Percentiles rank a stretch among this genome's conserved stretches.
These are phyloP conservation scores for Trachemys scripta DNA, from an alignment of 2,113 vertebrate species.

Conservation along the genomic window DNA sequence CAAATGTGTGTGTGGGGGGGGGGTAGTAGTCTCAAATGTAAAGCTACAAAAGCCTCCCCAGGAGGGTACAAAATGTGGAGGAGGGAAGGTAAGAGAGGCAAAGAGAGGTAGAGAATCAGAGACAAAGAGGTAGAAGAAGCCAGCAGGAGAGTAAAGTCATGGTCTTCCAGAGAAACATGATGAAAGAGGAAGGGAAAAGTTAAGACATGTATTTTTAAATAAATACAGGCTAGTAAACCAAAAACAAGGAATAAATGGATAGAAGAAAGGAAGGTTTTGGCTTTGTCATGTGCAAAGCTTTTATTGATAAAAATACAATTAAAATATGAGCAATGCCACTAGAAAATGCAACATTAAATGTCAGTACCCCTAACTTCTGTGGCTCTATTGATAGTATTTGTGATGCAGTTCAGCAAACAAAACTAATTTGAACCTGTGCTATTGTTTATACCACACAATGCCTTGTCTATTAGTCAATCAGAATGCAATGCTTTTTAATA, in stretches of 20 bases:
- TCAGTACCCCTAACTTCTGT: background rate
- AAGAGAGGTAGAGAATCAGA: fast-evolving
- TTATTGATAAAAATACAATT: background rate
- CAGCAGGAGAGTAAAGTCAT: background rate
- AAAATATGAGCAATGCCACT: background rate
- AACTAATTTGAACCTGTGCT: background rate
- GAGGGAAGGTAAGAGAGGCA: background rate
- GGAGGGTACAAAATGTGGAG: background rate
- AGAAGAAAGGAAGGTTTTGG: background rate
- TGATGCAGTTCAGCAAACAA: constrained; percentile 9
- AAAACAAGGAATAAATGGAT: constrained; percentile 12
- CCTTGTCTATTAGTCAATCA: background rate
- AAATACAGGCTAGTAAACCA: background rate
- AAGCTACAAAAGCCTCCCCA: background rate
- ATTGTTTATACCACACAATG: background rate
- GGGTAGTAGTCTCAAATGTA: background rate
- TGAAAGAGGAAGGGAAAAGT: constrained; percentile 33
- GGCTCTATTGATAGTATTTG: background rate
- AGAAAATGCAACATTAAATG: constrained; percentile 11
- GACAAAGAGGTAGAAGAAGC: background rate
- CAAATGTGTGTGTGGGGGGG: background rate
- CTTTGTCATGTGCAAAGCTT: background rate
- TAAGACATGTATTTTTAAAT: background rate
- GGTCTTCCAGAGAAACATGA: background rate
- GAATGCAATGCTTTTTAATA: background rate